Percentiles rank a stretch among this genome's conserved stretches.
Evolutionary conservation across 2,113 vertebrate genomes (phyloP).

Genomic region (Theristicus caerulescens): DNA sequence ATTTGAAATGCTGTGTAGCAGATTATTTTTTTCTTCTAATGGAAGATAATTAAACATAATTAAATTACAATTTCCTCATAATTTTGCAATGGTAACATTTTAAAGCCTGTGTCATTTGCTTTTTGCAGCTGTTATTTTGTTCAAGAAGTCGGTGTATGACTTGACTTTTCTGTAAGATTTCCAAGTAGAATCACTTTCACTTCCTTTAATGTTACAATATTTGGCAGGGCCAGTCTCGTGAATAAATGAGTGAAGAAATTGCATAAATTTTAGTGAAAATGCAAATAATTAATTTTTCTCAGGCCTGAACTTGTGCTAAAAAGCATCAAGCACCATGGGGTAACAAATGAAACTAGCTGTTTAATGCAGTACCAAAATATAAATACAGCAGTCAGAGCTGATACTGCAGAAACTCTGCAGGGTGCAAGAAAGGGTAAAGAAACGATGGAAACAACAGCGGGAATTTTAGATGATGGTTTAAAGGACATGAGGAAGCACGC

Average conservation of each 20-base stretch:
- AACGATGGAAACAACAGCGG: background rate
- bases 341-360: background rate
- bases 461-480: background rate
- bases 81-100: conserved; percentile 21
- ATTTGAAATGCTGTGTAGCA: background rate
- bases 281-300: background rate
- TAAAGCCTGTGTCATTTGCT: background rate
- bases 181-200: background rate
- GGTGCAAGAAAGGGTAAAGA: background rate
- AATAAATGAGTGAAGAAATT: background rate
- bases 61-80: background rate
- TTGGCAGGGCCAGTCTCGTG: background rate
- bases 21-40: background rate
- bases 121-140: conserved; percentile 50
- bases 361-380: background rate
- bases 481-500: background rate
- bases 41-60: background rate
- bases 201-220: background rate
- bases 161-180: conserved; percentile 19
- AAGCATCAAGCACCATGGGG: background rate
- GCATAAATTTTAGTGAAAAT: background rate
- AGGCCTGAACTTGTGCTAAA: background rate
- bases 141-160: background rate
- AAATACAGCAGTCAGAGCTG: background rate
- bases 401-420: background rate